Base-by-base conservation (phyloP, 2,888 invertebrate genomes). In the Hirtodrosophila histrioides region DNA sequence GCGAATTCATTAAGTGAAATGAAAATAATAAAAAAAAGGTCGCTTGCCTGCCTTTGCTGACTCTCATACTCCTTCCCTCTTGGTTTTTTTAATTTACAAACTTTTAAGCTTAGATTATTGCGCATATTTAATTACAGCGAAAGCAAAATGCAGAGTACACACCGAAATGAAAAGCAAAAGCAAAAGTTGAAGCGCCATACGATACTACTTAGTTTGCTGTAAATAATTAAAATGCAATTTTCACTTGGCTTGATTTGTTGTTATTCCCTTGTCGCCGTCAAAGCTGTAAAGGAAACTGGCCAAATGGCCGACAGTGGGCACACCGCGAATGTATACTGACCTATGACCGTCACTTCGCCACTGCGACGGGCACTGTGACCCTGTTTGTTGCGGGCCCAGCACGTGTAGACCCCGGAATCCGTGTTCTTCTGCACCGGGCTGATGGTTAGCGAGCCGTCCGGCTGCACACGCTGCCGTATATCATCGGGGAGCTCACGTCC, bases 401-500 rank as follows among this genome's bases (percentile, higher is more conserved):
- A 97, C 35, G 95, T 95, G 92, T 97, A 97, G 44, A 95, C 94
- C 11, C 96, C 96, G 31, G 95, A 95, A 89, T 95, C 95, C 8
- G 93, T 93, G 69, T 93, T 93, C 90, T 96, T 95, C 90, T 96
- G 95, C 23, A 96, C 96, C 36, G 95, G 95, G 77, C 93, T 93
- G 79, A 97, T 95, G 74, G 94, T 93, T 77, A 97, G 92, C 0
- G 95, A 95, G 29, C 96, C 96, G 88, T 96, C 95, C 6, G 93
- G 91, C 62, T 94, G 93, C 33, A 95, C 95, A 87, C 95, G 95
- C 89, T 96, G 96, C 6, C 96, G 93, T 82, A 96, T 93, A 90
- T 95, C 96, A 85, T 95, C 95, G n/a, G 96, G 96, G 62, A 96
- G 92, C 88, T 95, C 94, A 39, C 94, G 93, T 17, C 95, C 95